Evolutionary conservation across 2,797 vertebrate species (phyloP), one percentile per base, ranked within the genome.

Genomic region (Anisognathus igniventris): DNA sequence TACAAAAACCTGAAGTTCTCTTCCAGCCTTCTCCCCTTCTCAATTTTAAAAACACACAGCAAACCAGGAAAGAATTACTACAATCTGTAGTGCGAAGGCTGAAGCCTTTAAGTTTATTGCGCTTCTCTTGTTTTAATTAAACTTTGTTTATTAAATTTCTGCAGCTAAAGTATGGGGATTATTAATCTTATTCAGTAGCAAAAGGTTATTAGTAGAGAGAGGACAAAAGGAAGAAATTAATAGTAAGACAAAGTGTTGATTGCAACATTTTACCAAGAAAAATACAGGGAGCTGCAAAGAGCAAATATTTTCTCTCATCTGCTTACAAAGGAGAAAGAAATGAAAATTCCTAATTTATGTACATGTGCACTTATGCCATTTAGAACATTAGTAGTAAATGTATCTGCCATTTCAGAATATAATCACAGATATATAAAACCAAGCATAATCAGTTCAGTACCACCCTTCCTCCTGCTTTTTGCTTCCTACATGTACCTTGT

Each of bases 1-100:
- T 98, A 98, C 94, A 96, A 97, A 97, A 98, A 95, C 78, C 79
- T 95, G 62, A 96, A 97, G 77, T 96, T 96, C 92, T 96, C 93
- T 96, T 88, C 71, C 71, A 93, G 62, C n/a, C 71, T 66, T 83
- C 45, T 60, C 77, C 22, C 21, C 37, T 88, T 58, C 90, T 64
- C 84, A 80, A 17, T 95, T 94, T 81, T 77, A 90, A 93, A 88
- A 93, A 67, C 80, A 95, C 48, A 93, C 40, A 96, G 80, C 61
- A 87, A 96, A 97, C 44, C 95, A 96, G 87, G 95, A 96, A 96
- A 95, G 92, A 45, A 57, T 93, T 4, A 94, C 88, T 96, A 37
- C 86, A 92, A 96, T 94, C 89, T 94, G 78, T 93, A 96, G 75
- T 68, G 88, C 45, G 84, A 92, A 93, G 95, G 73, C 65, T 92